Conservation (phyloP, 1,140 invertebrate genomes). For the Palaemon carinicauda region DNA sequence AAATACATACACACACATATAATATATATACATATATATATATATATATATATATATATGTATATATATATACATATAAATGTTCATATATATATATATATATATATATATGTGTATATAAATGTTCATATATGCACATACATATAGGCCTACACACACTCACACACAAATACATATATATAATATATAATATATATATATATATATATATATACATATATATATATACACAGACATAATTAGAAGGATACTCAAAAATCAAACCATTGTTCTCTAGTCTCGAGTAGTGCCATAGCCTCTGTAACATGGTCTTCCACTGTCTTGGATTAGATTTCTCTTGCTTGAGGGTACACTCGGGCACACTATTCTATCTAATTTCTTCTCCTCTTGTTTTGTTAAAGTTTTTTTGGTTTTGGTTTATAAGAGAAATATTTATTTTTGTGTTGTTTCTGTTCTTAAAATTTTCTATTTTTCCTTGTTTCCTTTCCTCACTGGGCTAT, state of each 20-base stretch:
- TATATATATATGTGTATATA: constrained; percentile 18
- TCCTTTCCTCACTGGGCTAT: too few species aligned
- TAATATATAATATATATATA: not conserved
- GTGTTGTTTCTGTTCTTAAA: too few species aligned
- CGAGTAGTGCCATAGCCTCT: not conserved
- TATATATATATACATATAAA: not conserved
- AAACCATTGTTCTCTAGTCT: not conserved
- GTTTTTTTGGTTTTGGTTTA: too few species aligned
- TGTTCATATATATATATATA: constrained; percentile 9
- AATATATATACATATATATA: too few species aligned
- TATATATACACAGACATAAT: not conserved
- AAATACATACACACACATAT: too few species aligned
- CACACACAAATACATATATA: too few species aligned
- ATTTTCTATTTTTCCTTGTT: too few species aligned
- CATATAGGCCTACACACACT: not conserved
- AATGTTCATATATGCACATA: constrained; percentile 1
- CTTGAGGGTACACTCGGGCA: too few species aligned
- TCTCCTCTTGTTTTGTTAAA: too few species aligned
- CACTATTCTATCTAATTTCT: too few species aligned
- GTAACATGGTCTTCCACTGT: not conserved
- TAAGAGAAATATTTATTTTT: too few species aligned
- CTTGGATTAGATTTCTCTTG: too few species aligned
- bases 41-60: not conserved
- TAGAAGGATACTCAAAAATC: not conserved
- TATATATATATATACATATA: not conserved